Evolutionary conservation across 1,140 invertebrate genomes (phyloP), one percentile per base, ranked within the genome.

Genomic region (Galleria mellonella): DNA sequence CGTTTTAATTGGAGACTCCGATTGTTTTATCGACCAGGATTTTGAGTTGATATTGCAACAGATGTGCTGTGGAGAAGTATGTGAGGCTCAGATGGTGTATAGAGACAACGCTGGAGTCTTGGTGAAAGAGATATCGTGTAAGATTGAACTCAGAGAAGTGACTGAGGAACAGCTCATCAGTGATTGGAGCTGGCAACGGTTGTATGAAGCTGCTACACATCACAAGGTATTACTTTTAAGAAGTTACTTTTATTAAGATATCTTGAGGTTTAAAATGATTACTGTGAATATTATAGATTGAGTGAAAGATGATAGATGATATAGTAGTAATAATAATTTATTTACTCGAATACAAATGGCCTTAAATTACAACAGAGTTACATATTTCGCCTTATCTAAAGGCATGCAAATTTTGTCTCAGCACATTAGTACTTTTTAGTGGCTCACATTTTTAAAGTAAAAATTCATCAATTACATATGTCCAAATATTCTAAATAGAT

Each of bases 111-210:
- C 63, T 1, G 65, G 57, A 5, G 49, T 52, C 7, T 33, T 82
- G 0, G 64, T 55, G 8, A 62, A 66, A 28, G 61, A 81, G 41
- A 68, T 83, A n/a, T 46, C 45, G 4, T 85, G 70, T 56, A 67
- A 62, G 28, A 59, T 83, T 33, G 60, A 78, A 15, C 37, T 85
- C 40, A 42, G 55, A 9, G 82, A 85, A 29, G 62, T 77, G 0
- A 82, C 69, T 1, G 78, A 79, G 43, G 82, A 85, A 46, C 74
- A 83, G 47, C 35, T 83, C 14, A 66, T 85, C 10, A 69, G 76
- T 31, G 76, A 85, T 31, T 85, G 82, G 82, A 62, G 74, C 23
- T 79, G 68, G 72, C 57, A 70, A 9, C 55, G 78, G 32, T 41
- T 85, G 37, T 69, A 66, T 31, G 76, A 79, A 40, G 62, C 71